These are phyloP conservation scores for Gnathonemus echidnorhynchus DNA, from an alignment of 2,113 vertebrate genomes.

Conservation along the genomic window DNA sequence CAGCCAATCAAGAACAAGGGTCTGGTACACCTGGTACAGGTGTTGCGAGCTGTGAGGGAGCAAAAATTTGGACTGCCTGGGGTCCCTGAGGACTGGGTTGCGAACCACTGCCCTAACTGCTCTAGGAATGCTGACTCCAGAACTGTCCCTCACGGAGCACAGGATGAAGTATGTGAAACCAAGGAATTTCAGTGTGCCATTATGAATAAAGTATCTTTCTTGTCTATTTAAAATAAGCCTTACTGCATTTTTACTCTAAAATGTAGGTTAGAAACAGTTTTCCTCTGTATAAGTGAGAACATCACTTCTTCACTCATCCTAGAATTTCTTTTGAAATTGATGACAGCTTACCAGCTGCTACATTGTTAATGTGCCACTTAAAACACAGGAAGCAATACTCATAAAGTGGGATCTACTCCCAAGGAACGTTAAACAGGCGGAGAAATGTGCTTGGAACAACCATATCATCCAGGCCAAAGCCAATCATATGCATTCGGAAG, in stretches of 20 bases:
- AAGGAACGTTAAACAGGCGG: neutral
- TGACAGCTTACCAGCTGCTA: neutral
- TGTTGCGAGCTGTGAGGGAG: too few species aligned
- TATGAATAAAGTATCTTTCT: neutral
- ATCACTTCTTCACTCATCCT: neutral
- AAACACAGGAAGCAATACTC: neutral
- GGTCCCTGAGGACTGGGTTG: too few species aligned
- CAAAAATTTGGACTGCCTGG: too few species aligned
- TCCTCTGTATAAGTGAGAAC: neutral
- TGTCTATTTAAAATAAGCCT: neutral
- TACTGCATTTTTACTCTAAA: neutral
- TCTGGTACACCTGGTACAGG: too few species aligned
- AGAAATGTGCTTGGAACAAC: neutral
- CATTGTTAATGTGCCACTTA: neutral
- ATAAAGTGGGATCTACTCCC: neutral
- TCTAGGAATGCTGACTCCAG: neutral
- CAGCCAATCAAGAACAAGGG: too few species aligned
- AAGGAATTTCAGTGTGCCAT: neutral
- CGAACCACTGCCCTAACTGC: neutral
- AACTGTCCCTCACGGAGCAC: neutral
- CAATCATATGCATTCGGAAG: neutral
- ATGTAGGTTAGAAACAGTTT: neutral
- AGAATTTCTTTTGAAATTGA: neutral
- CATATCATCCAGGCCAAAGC: neutral
- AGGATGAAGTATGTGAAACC: neutral